phyloP scores from a whole-genome alignment of 2,888 invertebrate genomes.

The Pollenia griseotomentosa region DNA sequence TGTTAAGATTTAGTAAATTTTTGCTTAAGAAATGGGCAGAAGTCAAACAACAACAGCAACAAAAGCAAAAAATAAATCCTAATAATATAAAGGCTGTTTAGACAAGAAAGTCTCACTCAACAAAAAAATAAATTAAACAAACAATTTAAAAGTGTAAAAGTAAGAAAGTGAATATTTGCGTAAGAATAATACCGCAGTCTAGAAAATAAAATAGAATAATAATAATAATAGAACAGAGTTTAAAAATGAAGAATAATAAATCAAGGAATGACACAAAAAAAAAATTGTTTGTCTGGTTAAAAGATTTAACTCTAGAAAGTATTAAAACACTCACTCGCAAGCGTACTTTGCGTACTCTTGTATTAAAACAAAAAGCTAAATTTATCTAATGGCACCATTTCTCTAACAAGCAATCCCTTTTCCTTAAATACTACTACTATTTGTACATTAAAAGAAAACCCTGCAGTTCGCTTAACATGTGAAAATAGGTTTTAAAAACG shows the following conservation, averaged over 20 bases:
- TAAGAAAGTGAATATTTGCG: neutral
- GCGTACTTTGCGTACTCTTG: neutral
- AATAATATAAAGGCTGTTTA: neutral
- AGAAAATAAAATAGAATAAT: neutral
- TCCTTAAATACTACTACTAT: neutral
- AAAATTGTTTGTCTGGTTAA: slow-evolving; percentile 10
- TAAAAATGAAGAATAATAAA: neutral
- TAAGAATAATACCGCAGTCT: neutral
- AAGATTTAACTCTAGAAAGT: neutral
- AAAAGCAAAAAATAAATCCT: neutral
- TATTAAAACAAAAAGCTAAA: neutral
- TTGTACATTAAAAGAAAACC: neutral
- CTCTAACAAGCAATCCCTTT: neutral
- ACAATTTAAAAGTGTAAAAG: slow-evolving; percentile 1
- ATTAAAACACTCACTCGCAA: neutral
- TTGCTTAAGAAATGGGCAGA: slow-evolving; percentile 32
- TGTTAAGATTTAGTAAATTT: neutral
- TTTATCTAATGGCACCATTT: slow-evolving; percentile 21
- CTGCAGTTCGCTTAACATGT: too few relatives aligned
- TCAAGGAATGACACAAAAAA: neutral
- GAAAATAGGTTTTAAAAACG: too few relatives aligned
- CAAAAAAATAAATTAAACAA: neutral
- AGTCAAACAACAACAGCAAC: neutral
- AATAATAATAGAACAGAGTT: neutral
- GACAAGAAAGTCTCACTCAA: neutral